Evolutionary conservation across 92 coral and sea anemone genomes (phyloP), one percentile per base, ranked within the genome.

Genomic region (Palythoa grandis): DNA sequence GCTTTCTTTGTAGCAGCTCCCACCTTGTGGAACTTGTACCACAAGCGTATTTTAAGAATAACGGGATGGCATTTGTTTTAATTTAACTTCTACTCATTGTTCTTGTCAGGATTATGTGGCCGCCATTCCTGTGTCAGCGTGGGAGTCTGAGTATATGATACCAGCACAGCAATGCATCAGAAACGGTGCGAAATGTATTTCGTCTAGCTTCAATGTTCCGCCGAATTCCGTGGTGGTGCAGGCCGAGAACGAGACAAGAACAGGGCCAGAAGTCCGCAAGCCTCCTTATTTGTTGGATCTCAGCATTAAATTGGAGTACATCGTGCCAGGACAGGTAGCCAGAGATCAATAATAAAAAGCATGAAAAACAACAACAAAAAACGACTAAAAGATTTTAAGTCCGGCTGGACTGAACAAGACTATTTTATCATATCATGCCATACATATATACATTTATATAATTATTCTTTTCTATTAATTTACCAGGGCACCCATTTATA

Each of bases 121-220:
- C 14, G 85, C 91, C 20, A 86, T 96, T 47, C 97, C 99, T 10
- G 65, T 84, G 20, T 89, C 91, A 68, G 53, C 84, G 54, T 96
- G 99, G 99, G 37, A 83, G 52, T 74, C 91, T 37, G 89, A 87
- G 52, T 92, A 91, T 84, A 77, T 91, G 72, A 39, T 91, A 3
- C 97, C 99, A n/a, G 95, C 88, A 16, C 93, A 90, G 38, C 94
- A 93, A 82, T 96, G 99, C 66, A 92, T 92, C 77, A 91, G 83
- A 86, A 83, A 85, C 11, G 95, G 92, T 11, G 77, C 86, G 23
- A 88, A 93, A 37, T 96, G 99, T 65, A 56, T 94, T 2, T 79
- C 89, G 50, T 87, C 98, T 14, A 75, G 89, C 9, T 92, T 83
- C 37, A 86, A 74, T 16, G 76, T 52, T 56, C 98, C 95, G 0